Percentiles rank a stretch among this genome's conserved stretches.
Conservation (phyloP, 2,888 invertebrate genomes). For the Plagodis pulveraria region DNA sequence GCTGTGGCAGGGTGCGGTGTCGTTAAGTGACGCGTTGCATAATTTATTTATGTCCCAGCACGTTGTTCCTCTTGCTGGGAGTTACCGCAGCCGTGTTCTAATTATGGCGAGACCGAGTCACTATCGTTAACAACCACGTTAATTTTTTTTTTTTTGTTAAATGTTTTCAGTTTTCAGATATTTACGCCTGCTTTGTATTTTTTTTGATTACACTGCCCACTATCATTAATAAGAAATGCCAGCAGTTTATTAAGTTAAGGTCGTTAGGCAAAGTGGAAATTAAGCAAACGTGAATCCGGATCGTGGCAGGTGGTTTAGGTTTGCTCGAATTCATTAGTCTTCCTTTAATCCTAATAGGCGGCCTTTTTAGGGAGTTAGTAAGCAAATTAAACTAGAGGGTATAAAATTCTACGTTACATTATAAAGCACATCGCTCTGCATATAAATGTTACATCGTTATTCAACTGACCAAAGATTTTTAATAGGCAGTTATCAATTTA, state of each 20-base stretch:
- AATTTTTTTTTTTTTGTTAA: no score
- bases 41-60: slow-evolving; percentile 80
- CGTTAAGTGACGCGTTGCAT: slow-evolving; percentile 75
- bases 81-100: slow-evolving; percentile 51
- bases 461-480: slow-evolving; percentile 11
- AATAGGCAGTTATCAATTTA: no score
- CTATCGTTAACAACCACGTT: slow-evolving; percentile 28
- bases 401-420: background rate
- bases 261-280: slow-evolving; percentile 16
- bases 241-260: slow-evolving; percentile 17
- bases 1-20: slow-evolving; percentile 46
- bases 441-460: background rate
- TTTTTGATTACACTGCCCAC: slow-evolving; percentile 24
- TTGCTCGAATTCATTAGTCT: slow-evolving; percentile 13
- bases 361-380: background rate
- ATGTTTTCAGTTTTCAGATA: slow-evolving; percentile 25
- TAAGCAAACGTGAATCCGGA: slow-evolving; percentile 15
- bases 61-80: slow-evolving; percentile 69
- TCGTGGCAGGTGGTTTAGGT: slow-evolving; percentile 12
- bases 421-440: background rate
- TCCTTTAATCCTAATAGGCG: slow-evolving; percentile 15
- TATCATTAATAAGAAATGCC: slow-evolving; percentile 23
- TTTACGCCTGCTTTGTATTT: slow-evolving; percentile 28
- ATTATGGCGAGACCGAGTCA: slow-evolving; percentile 34
- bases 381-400: background rate